Evolutionary conservation across 1,140 invertebrate species (phyloP).

Genomic region (Zaprionus inermis): DNA sequence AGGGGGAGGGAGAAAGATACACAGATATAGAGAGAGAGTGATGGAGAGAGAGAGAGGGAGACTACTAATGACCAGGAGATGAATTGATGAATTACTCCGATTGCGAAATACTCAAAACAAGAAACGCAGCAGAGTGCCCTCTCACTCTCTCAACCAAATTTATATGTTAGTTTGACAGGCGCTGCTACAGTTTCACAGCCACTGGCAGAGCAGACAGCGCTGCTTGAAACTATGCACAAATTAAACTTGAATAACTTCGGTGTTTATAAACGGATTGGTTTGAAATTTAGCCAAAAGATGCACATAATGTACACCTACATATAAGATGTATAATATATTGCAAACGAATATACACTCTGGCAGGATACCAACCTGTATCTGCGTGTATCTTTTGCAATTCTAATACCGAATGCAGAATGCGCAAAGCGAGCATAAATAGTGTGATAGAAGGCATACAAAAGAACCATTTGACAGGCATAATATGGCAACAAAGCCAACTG

Average conservation of each 20-base stretch:
- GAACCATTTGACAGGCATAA: conserved; percentile 23
- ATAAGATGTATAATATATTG: too few relatives aligned
- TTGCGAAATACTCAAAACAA: conserved; percentile 15
- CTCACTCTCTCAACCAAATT: conserved; percentile 18
- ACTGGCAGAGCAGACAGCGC: neutral
- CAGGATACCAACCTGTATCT: neutral
- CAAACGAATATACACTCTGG: neutral
- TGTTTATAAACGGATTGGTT: too few relatives aligned
- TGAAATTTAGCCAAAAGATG: too few relatives aligned
- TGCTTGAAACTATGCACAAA: too few relatives aligned
- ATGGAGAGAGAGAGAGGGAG: neutral
- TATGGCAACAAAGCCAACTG: conserved; percentile 16
- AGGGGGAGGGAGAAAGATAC: too few relatives aligned
- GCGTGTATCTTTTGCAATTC: neutral
- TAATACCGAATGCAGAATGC: conserved; percentile 6
- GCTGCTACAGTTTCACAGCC: conserved; percentile 18
- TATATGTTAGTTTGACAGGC: conserved; percentile 16
- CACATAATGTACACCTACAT: too few relatives aligned
- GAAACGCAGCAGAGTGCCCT: neutral
- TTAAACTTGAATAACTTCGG: too few relatives aligned
- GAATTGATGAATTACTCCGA: conserved; percentile 13
- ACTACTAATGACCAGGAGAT: neutral
- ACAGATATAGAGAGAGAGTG: neutral
- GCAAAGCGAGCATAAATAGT: neutral
- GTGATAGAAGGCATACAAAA: neutral